phyloP scores from a whole-genome alignment of 2,797 vertebrate genomes.

The Hirundo rustica region DNA sequence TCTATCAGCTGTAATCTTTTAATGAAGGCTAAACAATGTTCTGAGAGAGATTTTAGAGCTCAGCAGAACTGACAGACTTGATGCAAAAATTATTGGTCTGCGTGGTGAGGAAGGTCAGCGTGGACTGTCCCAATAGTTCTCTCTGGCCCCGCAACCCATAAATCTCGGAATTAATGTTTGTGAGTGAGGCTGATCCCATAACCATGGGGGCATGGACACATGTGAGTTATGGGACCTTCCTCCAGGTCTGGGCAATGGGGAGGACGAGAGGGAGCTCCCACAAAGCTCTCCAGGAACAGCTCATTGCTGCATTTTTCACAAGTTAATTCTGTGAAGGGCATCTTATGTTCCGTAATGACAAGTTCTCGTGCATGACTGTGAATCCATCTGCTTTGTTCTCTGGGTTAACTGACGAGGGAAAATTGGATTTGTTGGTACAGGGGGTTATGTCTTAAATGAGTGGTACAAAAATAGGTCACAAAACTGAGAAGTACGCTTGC shows the following conservation, averaged over 20 bases:
- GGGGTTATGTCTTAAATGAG: background rate
- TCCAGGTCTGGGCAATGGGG: background rate
- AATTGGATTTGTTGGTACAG: slow-evolving; percentile 7
- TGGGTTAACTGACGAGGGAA: slow-evolving; percentile 18
- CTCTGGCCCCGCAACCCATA: background rate
- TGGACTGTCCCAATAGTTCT: background rate
- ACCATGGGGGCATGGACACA: background rate
- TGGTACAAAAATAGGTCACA: slow-evolving; percentile 10
- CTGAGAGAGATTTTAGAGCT: background rate
- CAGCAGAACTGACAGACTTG: slow-evolving; percentile 5
- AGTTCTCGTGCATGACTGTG: slow-evolving; percentile 39
- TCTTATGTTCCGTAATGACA: slow-evolving; percentile 44
- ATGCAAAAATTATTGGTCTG: slow-evolving; percentile 14
- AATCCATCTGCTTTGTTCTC: slow-evolving; percentile 45
- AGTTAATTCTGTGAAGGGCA: slow-evolving; percentile 50
- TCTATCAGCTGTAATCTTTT: background rate
- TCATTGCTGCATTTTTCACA: background rate
- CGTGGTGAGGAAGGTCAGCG: background rate
- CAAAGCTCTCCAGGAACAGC: background rate
- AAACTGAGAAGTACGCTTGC: background rate
- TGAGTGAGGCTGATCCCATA: background rate
- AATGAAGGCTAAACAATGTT: slow-evolving; percentile 19
- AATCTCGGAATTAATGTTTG: background rate
- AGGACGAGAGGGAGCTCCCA: background rate
- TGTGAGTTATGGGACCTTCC: background rate